Percentiles rank a stretch among this genome's conserved stretches.
These are phyloP conservation scores for Boloria selene DNA, from an alignment of 2,888 invertebrate species.

Conservation along the genomic window DNA sequence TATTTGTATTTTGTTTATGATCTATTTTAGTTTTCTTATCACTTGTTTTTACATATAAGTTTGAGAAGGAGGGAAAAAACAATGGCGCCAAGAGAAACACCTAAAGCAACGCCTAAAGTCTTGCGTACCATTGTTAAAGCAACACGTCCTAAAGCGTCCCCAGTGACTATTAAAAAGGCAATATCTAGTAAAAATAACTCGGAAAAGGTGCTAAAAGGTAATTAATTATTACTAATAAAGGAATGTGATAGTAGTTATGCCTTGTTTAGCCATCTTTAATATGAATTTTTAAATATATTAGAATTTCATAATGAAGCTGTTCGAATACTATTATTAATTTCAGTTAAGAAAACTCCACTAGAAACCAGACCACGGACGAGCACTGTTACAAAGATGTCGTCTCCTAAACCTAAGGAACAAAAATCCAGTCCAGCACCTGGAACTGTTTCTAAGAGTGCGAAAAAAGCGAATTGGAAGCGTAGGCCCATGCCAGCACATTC, in stretches of 20 bases:
- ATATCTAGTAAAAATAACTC: conserved; percentile 48
- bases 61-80: conserved; percentile 10
- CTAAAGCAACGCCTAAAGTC: conserved; percentile 57
- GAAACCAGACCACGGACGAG: conserved; percentile 51
- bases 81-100: conserved; percentile 67
- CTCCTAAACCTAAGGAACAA: conserved; percentile 63
- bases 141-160: conserved; percentile 54
- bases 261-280: too few species aligned
- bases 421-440: conserved; percentile 50
- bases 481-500: conserved; percentile 71
- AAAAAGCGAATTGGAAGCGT: conserved; percentile 60
- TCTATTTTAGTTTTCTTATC: conserved; percentile 7
- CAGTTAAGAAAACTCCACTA: conserved; percentile 49
- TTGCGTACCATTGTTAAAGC: conserved; percentile 54
- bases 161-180: conserved; percentile 56
- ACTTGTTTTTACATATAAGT: background rate
- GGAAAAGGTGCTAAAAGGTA: conserved; percentile 52
- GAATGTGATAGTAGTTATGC: background rate
- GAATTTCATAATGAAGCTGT: background rate
- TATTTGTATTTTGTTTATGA: conserved; percentile 1
- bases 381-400: conserved; percentile 55
- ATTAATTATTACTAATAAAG: background rate
- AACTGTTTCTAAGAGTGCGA: conserved; percentile 61
- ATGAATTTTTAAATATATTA: conserved; percentile 16
- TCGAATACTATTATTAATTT: conserved; percentile 35